A percentile compares a stretch with the other conserved stretches of the same genome.
phyloP scores from a whole-genome alignment of 2,797 vertebrate species.

The Nannoperca australis region DNA sequence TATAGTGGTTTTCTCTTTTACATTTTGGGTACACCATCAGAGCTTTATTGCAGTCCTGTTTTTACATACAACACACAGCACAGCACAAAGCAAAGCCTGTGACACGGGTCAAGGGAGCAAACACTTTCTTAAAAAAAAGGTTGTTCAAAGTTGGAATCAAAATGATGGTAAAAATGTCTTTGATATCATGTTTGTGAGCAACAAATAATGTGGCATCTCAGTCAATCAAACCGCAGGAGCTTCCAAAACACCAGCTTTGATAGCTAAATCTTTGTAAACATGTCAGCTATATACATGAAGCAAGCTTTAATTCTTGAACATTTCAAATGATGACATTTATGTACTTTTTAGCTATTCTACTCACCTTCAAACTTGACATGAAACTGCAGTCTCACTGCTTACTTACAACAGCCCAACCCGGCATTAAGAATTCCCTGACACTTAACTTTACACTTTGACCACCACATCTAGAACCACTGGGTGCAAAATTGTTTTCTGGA shows the following conservation, averaged over 20 bases:
- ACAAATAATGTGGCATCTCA: not conserved
- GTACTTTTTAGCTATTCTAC: not conserved
- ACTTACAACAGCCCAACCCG: not conserved
- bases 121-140: not conserved
- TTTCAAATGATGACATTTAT: not conserved
- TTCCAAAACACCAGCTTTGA: not conserved
- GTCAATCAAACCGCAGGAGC: not conserved
- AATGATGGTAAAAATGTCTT: not conserved
- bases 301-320: no score
- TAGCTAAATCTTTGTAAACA: not conserved
- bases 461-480: not conserved
- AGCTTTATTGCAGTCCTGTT: not conserved
- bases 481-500: not conserved
- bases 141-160: conserved; percentile 4
- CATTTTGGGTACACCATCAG: not conserved
- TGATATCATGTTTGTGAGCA: not conserved
- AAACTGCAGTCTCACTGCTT: no score
- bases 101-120: not conserved
- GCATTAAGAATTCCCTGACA: not conserved
- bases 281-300: not conserved
- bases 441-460: not conserved
- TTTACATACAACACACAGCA: not conserved
- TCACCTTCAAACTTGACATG: not conserved
- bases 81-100: conserved; percentile 2
- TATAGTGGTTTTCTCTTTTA: not conserved